Base-by-base conservation (phyloP, 2,888 invertebrate genomes). In the Scaptomyza parva region DNA sequence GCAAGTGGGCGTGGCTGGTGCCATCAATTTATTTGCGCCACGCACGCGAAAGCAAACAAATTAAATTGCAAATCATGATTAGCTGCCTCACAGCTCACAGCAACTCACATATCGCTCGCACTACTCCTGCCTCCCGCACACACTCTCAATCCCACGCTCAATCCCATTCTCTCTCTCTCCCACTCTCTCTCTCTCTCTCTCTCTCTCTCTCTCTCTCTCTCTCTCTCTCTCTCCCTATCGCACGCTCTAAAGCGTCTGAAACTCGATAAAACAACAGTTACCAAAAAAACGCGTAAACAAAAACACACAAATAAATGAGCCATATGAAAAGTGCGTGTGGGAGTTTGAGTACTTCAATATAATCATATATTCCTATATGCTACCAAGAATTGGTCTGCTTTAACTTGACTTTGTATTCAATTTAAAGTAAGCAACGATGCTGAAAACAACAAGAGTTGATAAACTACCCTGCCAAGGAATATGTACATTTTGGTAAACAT, bases 21-120 rank as follows among this genome's bases (percentile, higher is more conserved):
- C 65, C 76, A 80, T 78, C 80, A 83, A 86, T 86, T 84, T 84
- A 86, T 86, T 86, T 84, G 43, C 66, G 65, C 84, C 86, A 86
- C 84, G 84, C 84, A 86, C 86, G 84, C 86, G 70, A 86, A 73
- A 78, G 70, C 84, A 78, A 84, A 75, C 84, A 86, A 84, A 84
- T 86, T 84, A 84, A 84, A 86, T 86, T 84, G 84, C 84, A 84
- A 84, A 86, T 84, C 86, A 86, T 84, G 86, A 84, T 84, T 86
- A 86, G 86, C 84, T 84, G 72, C 59, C 59, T 67, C 74, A 59
- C 61, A 75, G 70, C 70, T 75, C 45, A 40, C 55, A 54, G 33
- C 18, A 26, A 28, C 9, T 6, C 6, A 6, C 8, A 14, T 26
- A 17, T 9, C 14, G 24, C 30, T 4, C 22, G 22, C 3, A 0